Conservation (phyloP, 1,140 invertebrate genomes). For the Calycopis cecrops region DNA sequence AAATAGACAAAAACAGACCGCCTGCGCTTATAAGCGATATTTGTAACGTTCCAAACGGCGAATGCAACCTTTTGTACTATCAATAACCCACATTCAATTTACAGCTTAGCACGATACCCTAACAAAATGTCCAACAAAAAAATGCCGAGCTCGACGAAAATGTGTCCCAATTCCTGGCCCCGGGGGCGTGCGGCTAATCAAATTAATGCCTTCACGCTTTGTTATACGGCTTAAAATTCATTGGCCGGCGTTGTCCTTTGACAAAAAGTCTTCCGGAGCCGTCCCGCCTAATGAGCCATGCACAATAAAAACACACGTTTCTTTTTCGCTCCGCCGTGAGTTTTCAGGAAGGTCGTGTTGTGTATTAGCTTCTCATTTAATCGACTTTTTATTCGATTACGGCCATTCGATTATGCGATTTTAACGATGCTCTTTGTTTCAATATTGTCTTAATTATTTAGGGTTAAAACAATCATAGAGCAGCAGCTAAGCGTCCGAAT, state of each 20-base stretch:
- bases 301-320: slow-evolving; percentile 30
- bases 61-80: neutral
- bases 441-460: neutral
- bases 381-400: slow-evolving; percentile 12
- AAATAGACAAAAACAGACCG: too few relatives aligned
- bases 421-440: neutral
- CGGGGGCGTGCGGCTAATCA: slow-evolving; percentile 1
- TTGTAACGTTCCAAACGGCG: neutral
- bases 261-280: slow-evolving; percentile 26
- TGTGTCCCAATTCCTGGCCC: slow-evolving; percentile 27
- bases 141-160: slow-evolving; percentile 23
- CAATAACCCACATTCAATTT: slow-evolving; percentile 27
- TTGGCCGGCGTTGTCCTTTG: slow-evolving; percentile 20
- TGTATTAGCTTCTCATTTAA: slow-evolving; percentile 17
- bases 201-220: slow-evolving; percentile 14
- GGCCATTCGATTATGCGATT: neutral
- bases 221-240: slow-evolving; percentile 16
- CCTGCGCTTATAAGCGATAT: too few relatives aligned
- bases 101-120: slow-evolving; percentile 23
- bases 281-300: slow-evolving; percentile 28
- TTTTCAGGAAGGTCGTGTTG: slow-evolving; percentile 26
- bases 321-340: slow-evolving; percentile 19
- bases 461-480: too few relatives aligned
- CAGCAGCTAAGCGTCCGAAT: too few relatives aligned
- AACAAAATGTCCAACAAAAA: slow-evolving; percentile 27